Percentiles rank a stretch among this genome's conserved stretches.
phyloP scores from a whole-genome alignment of 2,797 vertebrate genomes.

The Sciurus carolinensis region DNA sequence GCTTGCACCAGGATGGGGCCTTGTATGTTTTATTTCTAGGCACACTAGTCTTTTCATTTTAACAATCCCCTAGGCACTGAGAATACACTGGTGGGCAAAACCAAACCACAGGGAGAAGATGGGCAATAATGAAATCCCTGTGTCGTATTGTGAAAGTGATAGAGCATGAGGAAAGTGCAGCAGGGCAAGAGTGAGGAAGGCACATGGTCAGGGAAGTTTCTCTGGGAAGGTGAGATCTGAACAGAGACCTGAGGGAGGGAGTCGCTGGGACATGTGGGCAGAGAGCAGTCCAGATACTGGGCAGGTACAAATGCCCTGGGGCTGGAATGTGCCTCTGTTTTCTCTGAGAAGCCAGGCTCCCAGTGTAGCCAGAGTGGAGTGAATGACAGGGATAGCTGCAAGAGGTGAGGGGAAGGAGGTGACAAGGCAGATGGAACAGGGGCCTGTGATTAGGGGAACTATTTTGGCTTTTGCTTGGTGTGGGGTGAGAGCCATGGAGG shows the following conservation, averaged over 20 bases:
- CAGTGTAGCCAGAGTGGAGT: neutral
- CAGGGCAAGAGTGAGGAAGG: neutral
- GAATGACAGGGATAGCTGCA: neutral
- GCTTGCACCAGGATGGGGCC: too few relatives aligned
- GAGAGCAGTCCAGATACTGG: neutral
- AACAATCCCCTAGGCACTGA: too few relatives aligned
- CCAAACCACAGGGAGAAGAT: too few relatives aligned
- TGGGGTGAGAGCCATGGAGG: neutral
- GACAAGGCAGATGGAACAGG: rapidly evolving
- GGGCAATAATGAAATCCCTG: neutral
- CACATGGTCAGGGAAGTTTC: too few relatives aligned
- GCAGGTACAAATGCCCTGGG: neutral
- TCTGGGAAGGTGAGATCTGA: neutral
- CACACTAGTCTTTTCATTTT: neutral
- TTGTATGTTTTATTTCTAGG: too few relatives aligned
- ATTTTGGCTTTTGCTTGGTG: neutral
- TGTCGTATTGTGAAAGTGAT: neutral
- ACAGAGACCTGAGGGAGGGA: neutral
- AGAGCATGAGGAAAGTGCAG: too few relatives aligned
- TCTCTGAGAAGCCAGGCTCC: neutral
- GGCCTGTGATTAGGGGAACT: rapidly evolving
- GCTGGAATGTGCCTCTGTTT: neutral
- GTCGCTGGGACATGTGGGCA: neutral
- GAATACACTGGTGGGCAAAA: neutral
- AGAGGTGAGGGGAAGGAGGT: neutral